A percentile compares a stretch with the other conserved stretches of the same genome.
phyloP scores from a whole-genome alignment of 2,888 invertebrate genomes.

The Smittia sp. region DNA sequence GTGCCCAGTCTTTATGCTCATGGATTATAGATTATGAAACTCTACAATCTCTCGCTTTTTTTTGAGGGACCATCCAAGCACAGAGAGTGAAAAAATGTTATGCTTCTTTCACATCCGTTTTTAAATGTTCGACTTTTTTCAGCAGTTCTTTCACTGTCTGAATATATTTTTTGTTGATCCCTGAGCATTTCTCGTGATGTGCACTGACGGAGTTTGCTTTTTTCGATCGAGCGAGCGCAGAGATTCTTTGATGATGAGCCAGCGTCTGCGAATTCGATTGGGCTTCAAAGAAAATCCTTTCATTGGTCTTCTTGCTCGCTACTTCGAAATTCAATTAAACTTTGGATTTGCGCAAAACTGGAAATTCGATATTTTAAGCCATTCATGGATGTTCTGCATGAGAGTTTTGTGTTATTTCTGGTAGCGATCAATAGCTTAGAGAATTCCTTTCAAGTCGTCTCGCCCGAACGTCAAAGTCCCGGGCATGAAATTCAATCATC shows the following conservation, averaged over 20 bases:
- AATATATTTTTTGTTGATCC: neutral
- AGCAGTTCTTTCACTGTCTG: neutral
- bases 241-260: neutral
- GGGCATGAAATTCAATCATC: neutral
- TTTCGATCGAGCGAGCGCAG: neutral
- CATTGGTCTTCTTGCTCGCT: neutral
- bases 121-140: constrained; percentile 11
- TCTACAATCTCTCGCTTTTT: neutral
- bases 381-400: constrained; percentile 7
- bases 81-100: neutral
- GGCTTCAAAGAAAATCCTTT: constrained; percentile 14
- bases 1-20: neutral
- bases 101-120: constrained; percentile 19
- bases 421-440: neutral
- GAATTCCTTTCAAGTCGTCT: neutral
- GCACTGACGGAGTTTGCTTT: constrained; percentile 5
- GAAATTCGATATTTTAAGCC: constrained; percentile 3
- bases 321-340: neutral
- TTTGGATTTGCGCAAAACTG: constrained; percentile 7
- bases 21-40: constrained; percentile 23
- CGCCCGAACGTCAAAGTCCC: neutral
- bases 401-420: neutral
- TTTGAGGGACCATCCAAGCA: neutral
- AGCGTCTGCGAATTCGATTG: constrained; percentile 20
- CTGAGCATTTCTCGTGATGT: neutral